Base-by-base conservation (phyloP, 1,140 invertebrate species). In the Trichogramma pretiosum region DNA sequence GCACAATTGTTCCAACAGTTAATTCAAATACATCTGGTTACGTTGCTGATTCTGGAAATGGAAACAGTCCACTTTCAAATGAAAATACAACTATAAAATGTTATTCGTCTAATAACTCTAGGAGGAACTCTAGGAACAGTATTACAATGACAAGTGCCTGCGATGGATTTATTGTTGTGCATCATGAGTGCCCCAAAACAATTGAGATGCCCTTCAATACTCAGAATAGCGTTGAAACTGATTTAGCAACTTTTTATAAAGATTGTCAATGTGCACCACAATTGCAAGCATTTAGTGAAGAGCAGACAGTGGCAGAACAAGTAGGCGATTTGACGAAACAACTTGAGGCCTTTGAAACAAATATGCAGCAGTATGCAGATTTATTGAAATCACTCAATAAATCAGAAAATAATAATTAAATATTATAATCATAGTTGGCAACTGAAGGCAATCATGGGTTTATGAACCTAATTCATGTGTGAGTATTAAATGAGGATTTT, bases 251-350 rank as follows among this genome's bases (percentile, higher is more conserved):
- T 44, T 89, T 89, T 68, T 88, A 85, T 67, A 71, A 80, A 5
- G 84, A 88, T 57, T 89, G 85, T 67, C 83, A 87, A 65, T 77
- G 76, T 57, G 85, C 86, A 5, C 85, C 85, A 0, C 78, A 79
- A 24, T 66, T 88, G 22, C 74, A 79, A 28, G 75, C 78, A 11
- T 83, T 81, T 55, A 72, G 59, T 40, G 77, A 83, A 49, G 70
- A 81, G 47, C 70, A 75, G 34, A 77, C 75, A 16, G 57, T 81
- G 5, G 70, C 69, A 5, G 80, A 83, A 39, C 78, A 82, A 62
- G 70, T 84, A 11, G 77, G 79, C 33, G 80, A 84, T 57, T 66
- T 89, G 7, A 80, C 81, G 3, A 76, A 80, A 57, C 84, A 87
- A 60, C 60, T 90, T 44, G 78, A 83, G 59, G 77, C 74, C 36